phyloP scores from a whole-genome alignment of 64 coral and sea anemone genomes.

The Montipora capricornis region DNA sequence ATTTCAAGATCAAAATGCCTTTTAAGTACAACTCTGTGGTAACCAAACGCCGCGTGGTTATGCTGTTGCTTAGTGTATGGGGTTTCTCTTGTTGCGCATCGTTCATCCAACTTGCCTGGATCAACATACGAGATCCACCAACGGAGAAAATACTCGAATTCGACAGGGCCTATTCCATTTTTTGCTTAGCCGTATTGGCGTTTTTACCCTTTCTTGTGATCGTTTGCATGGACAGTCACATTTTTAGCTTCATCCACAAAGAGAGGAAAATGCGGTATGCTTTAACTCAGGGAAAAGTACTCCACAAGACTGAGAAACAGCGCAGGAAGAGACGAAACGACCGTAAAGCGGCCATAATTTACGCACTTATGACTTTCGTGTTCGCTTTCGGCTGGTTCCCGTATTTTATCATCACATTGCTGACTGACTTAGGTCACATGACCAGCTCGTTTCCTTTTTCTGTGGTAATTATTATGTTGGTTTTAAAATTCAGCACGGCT shows the following conservation, averaged over 20 bases:
- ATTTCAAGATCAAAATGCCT: constrained; percentile 80
- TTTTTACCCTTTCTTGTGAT: constrained; percentile 72
- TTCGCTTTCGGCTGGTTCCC: constrained; percentile 85
- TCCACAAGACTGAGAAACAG: not conserved
- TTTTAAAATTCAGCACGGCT: constrained; percentile 81
- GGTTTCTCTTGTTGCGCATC: constrained; percentile 60
- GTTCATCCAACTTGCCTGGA: constrained; percentile 76
- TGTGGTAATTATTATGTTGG: not conserved
- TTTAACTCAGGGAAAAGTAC: constrained; percentile 11
- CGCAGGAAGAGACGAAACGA: constrained; percentile 54
- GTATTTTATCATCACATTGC: constrained; percentile 73
- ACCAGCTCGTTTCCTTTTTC: not conserved
- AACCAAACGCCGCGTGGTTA: constrained; percentile 51
- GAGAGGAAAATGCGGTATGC: constrained; percentile 35
- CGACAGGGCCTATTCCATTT: constrained; percentile 51
- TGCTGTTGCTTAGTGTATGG: constrained; percentile 64
- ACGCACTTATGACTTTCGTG: constrained; percentile 67
- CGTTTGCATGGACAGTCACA: constrained; percentile 34
- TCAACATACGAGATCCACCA: not conserved
- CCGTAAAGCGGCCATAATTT: constrained; percentile 57
- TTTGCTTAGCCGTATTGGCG: constrained; percentile 53
- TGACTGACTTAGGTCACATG: constrained; percentile 49
- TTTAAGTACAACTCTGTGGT: constrained; percentile 62
- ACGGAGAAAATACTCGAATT: not conserved
- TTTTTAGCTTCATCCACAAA: constrained; percentile 66